Percentiles rank a stretch among this genome's conserved stretches.
Conservation (phyloP, 2,113 vertebrate genomes). For the Cololabis saira region DNA sequence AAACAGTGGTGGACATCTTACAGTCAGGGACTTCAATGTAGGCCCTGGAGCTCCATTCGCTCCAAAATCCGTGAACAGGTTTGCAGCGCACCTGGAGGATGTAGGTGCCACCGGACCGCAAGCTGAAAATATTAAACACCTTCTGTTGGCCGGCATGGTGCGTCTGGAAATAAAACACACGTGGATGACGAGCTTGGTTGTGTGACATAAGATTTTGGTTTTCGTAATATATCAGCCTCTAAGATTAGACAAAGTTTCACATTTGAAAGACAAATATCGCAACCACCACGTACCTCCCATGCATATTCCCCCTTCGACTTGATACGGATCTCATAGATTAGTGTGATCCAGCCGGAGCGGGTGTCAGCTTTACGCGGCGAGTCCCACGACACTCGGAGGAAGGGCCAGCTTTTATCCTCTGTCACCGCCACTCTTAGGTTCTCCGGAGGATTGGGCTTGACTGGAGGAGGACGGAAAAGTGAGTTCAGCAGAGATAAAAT, state of each 20-base stretch:
- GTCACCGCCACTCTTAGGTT: constrained; percentile 77
- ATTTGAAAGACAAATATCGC: constrained; percentile 15
- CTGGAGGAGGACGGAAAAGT: constrained; percentile 67
- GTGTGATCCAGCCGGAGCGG: constrained; percentile 85
- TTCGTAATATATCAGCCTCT: not conserved
- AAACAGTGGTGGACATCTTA: constrained; percentile 57
- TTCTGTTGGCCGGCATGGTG: constrained; percentile 88
- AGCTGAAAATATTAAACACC: constrained; percentile 86
- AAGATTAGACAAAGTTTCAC: not conserved
- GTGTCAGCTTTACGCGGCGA: constrained; percentile 82
- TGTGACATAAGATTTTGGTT: not conserved
- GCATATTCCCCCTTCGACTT: constrained; percentile 81
- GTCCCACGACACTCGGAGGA: constrained; percentile 87
- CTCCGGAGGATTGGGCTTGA: constrained; percentile 88
- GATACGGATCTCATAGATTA: constrained; percentile 88
- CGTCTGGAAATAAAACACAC: constrained; percentile 71
- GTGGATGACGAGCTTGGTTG: not conserved
- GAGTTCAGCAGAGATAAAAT: not conserved
- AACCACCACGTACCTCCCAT: constrained; percentile 85
- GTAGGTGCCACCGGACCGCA: constrained; percentile 86
- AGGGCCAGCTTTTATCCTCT: constrained; percentile 71
- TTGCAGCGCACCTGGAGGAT: constrained; percentile 90
- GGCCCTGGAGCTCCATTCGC: constrained; percentile 80
- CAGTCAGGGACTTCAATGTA: constrained; percentile 76
- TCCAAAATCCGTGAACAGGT: constrained; percentile 87